Percentiles rank a stretch among this genome's conserved stretches.
Evolutionary conservation across 2,888 invertebrate genomes (phyloP).

Genomic region (Panopea generosa): DNA sequence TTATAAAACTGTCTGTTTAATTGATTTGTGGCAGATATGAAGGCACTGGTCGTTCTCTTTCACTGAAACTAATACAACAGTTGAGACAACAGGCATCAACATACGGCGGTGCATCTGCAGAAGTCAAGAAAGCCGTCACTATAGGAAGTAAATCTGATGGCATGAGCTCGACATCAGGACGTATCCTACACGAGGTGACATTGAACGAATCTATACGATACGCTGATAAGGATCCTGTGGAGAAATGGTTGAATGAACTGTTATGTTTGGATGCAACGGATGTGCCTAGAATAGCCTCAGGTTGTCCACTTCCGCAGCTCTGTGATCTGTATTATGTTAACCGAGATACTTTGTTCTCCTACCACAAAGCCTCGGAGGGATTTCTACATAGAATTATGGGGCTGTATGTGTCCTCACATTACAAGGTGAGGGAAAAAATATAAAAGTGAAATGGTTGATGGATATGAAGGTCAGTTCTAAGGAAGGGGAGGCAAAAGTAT

Average conservation of each 20-base stretch:
- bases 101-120: constrained; percentile 86
- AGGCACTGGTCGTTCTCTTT: constrained; percentile 98
- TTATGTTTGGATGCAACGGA: constrained; percentile 94
- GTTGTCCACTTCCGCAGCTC: constrained; percentile 94
- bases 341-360: constrained; percentile 97
- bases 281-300: constrained; percentile 89
- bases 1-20: too few relatives aligned
- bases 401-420: constrained; percentile 98
- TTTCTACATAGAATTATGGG: constrained; percentile 97
- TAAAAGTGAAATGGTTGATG: neutral
- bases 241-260: constrained; percentile 95
- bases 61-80: constrained; percentile 96
- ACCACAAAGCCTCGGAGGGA: constrained; percentile 92
- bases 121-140: constrained; percentile 76
- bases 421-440: constrained; percentile 93
- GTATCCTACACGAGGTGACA: constrained; percentile 87
- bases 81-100: constrained; percentile 89
- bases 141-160: constrained; percentile 66
- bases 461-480: neutral
- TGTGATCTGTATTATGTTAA: constrained; percentile 92
- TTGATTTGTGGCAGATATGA: constrained; percentile 90
- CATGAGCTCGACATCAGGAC: constrained; percentile 75
- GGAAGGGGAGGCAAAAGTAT: too few relatives aligned
- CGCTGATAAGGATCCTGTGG: constrained; percentile 92
- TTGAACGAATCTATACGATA: constrained; percentile 98